phyloP scores from a whole-genome alignment of 2,113 vertebrate genomes.

The Cyprinodon brontotheroides region DNA sequence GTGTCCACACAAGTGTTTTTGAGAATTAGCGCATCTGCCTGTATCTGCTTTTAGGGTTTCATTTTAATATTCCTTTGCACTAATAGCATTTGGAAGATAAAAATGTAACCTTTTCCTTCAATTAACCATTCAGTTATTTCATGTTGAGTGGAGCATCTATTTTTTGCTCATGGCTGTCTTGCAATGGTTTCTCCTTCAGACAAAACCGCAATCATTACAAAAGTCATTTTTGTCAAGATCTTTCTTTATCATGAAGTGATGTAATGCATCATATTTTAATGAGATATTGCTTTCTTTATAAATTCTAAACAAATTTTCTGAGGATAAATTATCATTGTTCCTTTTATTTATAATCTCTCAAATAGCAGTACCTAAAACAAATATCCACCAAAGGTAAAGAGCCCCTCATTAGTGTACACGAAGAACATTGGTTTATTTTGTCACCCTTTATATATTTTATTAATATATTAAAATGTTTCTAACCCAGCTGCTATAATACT shows the following conservation, averaged over 20 bases:
- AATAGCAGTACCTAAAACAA: background rate
- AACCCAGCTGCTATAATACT: no score
- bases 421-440: background rate
- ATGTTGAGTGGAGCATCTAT: background rate
- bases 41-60: background rate
- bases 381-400: background rate
- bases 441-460: background rate
- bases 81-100: conserved; percentile 1
- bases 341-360: background rate
- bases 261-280: background rate
- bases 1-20: background rate
- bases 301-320: background rate
- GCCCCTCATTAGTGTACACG: background rate
- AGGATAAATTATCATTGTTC: background rate
- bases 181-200: background rate
- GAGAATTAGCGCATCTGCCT: background rate
- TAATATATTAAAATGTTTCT: background rate
- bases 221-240: background rate
- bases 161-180: background rate
- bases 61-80: background rate
- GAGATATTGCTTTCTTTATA: background rate
- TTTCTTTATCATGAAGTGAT: background rate
- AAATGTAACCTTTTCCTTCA: background rate
- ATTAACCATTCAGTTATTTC: background rate
- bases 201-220: background rate